Base-by-base conservation (phyloP, 2,113 vertebrate species). In the Tricholaema leucomelas region DNA sequence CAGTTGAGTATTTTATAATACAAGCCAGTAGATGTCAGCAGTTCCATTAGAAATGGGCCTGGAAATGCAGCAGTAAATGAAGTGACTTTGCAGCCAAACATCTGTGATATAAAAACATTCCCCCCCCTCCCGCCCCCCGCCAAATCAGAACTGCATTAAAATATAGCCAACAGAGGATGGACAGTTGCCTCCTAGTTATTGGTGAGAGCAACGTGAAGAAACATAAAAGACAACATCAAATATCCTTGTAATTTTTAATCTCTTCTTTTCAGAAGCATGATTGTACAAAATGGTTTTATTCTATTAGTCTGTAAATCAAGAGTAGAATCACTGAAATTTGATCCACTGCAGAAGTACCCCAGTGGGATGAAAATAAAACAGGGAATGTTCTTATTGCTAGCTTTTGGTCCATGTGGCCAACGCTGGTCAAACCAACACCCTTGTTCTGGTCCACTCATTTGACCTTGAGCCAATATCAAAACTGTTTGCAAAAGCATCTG, bases 21-120 rank as follows among this genome's bases (percentile, higher is more conserved):
- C 2, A 3, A 72, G 58, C 95, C 97, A 94, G 91, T 95, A 97
- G 97, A 95, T 97, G 97, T 95, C 97, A 97, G 95, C 94, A 96
- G 91, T 66, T 96, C 91, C 96, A 95, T 97, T 97, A 70, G 87
- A 88, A 97, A 96, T 28, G 9, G 28, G 28, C 63, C 38, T 76
- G 61, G 59, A 79, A 79, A 56, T 25, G 73, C 55, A 74, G 79
- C 78, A 76, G 50, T 80, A 93, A 83, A 90, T 48, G 80, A 76
- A 87, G 71, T 7, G 38, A 71, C 64, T 79, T 90, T 50, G 2
- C 25, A 38, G 78, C 50, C 80, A 36, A 94, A 96, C 87, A 94
- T 94, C 54, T 28, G 16, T 59, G 63, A 28, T 72, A 85, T 17
- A 61, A 79, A 93, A 90, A 46, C 6, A 25, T 60, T 90, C 17